Percentiles rank a stretch among this genome's conserved stretches.
Conservation (phyloP, 2,888 invertebrate species). For the Andrena minutula region DNA sequence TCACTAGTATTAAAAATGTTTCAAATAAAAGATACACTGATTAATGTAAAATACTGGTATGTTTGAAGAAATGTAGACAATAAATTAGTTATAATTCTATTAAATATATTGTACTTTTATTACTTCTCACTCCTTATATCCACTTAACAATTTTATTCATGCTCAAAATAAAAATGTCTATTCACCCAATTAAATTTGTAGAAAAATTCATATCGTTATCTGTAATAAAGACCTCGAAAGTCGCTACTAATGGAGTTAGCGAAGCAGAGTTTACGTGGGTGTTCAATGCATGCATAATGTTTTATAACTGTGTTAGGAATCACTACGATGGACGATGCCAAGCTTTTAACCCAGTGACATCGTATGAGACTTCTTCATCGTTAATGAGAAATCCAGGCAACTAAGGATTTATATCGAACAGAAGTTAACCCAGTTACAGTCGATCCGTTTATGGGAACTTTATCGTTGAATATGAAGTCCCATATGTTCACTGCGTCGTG, state of each 20-base stretch:
- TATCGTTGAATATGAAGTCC: constrained; percentile 12
- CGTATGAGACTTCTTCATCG: constrained; percentile 49
- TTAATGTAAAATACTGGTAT: no score
- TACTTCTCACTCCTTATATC: no score
- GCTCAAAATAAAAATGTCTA: no score
- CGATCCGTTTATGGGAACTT: constrained; percentile 24
- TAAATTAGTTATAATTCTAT: no score
- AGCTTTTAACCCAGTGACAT: constrained; percentile 41
- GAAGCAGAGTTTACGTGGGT: constrained; percentile 31
- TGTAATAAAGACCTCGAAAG: no score
- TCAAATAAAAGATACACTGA: no score
- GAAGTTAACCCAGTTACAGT: constrained; percentile 22
- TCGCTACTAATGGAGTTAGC: not conserved
- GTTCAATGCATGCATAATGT: constrained; percentile 48
- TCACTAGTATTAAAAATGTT: no score
- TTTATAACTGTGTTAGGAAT: constrained; percentile 31
- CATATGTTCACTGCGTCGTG: constrained; percentile 9
- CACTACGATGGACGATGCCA: constrained; percentile 7
- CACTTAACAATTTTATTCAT: no score
- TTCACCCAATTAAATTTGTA: no score
- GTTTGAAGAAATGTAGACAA: no score
- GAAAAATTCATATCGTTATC: no score
- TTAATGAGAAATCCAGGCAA: constrained; percentile 70
- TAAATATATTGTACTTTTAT: no score
- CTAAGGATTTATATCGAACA: constrained; percentile 55